phyloP scores from a whole-genome alignment of 2,797 vertebrate genomes.

The Triplophysa bombifrons region DNA sequence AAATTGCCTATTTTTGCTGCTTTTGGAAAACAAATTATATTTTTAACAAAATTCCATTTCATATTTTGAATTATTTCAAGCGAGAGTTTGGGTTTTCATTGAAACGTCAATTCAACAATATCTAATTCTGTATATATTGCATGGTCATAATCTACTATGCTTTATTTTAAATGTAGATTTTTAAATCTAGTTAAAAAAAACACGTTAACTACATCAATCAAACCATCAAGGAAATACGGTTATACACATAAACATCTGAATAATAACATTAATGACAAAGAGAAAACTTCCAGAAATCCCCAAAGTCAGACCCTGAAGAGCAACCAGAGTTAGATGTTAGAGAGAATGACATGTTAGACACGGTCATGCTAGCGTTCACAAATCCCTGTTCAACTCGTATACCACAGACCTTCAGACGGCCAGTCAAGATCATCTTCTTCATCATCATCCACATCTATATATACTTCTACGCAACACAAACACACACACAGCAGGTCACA shows the following conservation, averaged over 20 bases:
- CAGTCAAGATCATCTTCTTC: slow-evolving; percentile 23
- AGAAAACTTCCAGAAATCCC: background rate
- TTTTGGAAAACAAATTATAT: too few relatives aligned
- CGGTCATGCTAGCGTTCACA: background rate
- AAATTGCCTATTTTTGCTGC: too few relatives aligned
- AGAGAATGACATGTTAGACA: slow-evolving; percentile 6
- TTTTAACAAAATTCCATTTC: too few relatives aligned
- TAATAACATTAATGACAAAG: background rate
- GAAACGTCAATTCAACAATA: too few relatives aligned
- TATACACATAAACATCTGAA: background rate
- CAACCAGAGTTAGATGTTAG: slow-evolving; percentile 17
- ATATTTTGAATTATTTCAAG: too few relatives aligned
- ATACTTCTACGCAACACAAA: slow-evolving; percentile 29
- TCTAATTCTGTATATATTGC: too few relatives aligned
- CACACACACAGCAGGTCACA: background rate
- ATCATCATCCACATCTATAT: slow-evolving; percentile 30
- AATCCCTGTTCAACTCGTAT: background rate
- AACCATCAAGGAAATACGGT: too few relatives aligned
- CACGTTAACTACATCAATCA: background rate
- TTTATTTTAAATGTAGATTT: too few relatives aligned
- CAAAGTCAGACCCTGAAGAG: background rate
- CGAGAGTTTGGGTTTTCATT: too few relatives aligned
- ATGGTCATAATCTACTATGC: too few relatives aligned
- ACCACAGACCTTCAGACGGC: slow-evolving; percentile 26
- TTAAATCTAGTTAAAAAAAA: too few relatives aligned